Evolutionary conservation across 2,888 invertebrate species (phyloP).

Genomic region (Anagyrus pseudococci): DNA sequence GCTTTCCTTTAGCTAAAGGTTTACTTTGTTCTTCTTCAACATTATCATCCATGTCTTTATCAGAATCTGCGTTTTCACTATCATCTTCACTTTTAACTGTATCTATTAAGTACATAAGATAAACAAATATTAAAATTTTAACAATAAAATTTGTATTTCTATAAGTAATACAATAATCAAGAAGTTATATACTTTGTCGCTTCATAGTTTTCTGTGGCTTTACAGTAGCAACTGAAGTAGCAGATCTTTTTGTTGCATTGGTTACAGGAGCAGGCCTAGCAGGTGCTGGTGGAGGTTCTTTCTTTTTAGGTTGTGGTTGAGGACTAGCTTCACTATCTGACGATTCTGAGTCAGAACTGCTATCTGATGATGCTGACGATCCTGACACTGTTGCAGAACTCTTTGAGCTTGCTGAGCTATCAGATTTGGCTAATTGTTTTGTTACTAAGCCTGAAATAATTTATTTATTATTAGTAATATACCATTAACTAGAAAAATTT

Average conservation of each 20-base stretch:
- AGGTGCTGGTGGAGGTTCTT: constrained; percentile 52
- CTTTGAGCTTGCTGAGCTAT: constrained; percentile 71
- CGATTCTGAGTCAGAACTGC: constrained; percentile 75
- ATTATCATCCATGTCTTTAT: constrained; percentile 55
- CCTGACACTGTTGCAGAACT: constrained; percentile 73
- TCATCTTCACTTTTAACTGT: constrained; percentile 56
- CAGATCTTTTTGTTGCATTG: constrained; percentile 51
- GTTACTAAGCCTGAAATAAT: constrained; percentile 46
- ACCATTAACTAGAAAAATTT: neutral
- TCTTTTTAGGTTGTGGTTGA: constrained; percentile 56
- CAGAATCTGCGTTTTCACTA: constrained; percentile 56
- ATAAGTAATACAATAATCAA: neutral
- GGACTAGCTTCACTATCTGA: constrained; percentile 66
- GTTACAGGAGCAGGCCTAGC: constrained; percentile 40
- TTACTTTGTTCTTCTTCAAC: constrained; percentile 46
- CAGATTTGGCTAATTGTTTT: constrained; percentile 64
- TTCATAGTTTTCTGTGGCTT: constrained; percentile 57
- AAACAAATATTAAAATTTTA: neutral
- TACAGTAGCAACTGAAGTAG: constrained; percentile 53
- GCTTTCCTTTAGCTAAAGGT: constrained; percentile 51
- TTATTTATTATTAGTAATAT: neutral
- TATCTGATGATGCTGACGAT: constrained; percentile 67
- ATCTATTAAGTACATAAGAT: constrained; percentile 12
- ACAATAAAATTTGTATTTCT: neutral
- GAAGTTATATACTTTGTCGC: constrained; percentile 49